Evolutionary conservation across 1,140 invertebrate species (phyloP).

Genomic region (Bombus sylvicola): DNA sequence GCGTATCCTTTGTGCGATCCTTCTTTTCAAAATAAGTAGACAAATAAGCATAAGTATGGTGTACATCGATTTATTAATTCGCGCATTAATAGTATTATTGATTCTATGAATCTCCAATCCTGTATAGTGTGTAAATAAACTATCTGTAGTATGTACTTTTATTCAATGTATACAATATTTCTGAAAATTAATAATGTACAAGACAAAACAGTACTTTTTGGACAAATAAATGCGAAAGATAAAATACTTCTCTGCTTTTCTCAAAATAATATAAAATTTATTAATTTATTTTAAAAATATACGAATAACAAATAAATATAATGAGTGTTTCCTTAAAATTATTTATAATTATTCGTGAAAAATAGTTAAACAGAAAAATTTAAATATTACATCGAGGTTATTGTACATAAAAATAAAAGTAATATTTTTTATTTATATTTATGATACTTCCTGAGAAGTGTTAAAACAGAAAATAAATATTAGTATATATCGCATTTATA

Average conservation of each 20-base stretch:
- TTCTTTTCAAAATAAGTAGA: slow-evolving; percentile 37
- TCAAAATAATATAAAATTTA: neutral
- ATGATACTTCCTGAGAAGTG: neutral
- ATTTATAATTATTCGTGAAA: neutral
- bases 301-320: neutral
- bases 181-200: slow-evolving; percentile 40
- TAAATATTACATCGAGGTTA: neutral
- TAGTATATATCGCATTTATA: neutral
- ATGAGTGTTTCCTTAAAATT: neutral
- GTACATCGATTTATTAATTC: slow-evolving; percentile 39
- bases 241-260: neutral
- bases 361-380: neutral
- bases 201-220: slow-evolving; percentile 41
- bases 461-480: neutral
- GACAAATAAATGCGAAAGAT: slow-evolving; percentile 41
- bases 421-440: slow-evolving; percentile 5
- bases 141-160: slow-evolving; percentile 38
- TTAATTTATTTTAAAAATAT: neutral
- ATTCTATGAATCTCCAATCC: slow-evolving; percentile 53
- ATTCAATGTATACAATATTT: slow-evolving; percentile 40
- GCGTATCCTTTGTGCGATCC: slow-evolving; percentile 17
- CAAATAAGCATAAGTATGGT: slow-evolving; percentile 8
- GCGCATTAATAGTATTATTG: slow-evolving; percentile 49
- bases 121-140: slow-evolving; percentile 55
- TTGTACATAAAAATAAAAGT: neutral